phyloP scores from a whole-genome alignment of 2,888 invertebrate species.

The Stegophylla sp. region DNA sequence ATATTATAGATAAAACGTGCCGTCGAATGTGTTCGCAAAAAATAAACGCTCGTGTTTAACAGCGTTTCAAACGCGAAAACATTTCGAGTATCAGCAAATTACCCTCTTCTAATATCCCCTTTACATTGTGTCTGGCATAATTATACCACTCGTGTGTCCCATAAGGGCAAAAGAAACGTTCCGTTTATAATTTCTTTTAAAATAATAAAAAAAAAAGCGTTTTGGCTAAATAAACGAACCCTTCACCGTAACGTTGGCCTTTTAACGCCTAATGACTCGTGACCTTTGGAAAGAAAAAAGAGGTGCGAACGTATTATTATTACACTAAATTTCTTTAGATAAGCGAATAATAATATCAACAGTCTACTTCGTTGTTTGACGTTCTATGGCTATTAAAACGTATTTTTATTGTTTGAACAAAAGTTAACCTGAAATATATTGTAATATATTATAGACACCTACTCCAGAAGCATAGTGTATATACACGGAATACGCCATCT shows the following conservation, averaged over 20 bases:
- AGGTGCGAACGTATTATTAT: constrained; percentile 17
- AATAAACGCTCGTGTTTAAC: not conserved
- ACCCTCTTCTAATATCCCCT: constrained; percentile 31
- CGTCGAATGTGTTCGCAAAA: not conserved
- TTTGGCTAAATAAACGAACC: constrained; percentile 33
- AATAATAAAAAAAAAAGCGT: constrained; percentile 17
- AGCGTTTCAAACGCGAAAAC: constrained; percentile 21
- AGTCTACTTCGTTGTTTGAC: not conserved
- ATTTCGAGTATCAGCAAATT: constrained; percentile 45
- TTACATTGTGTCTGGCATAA: constrained; percentile 29
- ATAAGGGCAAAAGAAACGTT: constrained; percentile 29
- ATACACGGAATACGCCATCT: too few species aligned
- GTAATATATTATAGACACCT: too few species aligned
- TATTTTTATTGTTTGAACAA: constrained; percentile 23
- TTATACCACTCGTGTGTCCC: constrained; percentile 20
- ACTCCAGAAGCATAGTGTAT: too few species aligned
- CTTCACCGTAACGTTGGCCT: constrained; percentile 45
- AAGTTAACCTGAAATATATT: not conserved
- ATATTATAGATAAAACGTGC: not conserved
- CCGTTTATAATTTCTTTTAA: constrained; percentile 27
- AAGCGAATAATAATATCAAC: not conserved
- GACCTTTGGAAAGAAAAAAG: constrained; percentile 28
- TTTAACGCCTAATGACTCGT: constrained; percentile 39
- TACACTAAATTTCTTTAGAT: not conserved
- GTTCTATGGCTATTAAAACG: not conserved